Base-by-base conservation (phyloP, 2,888 invertebrate genomes). In the Polydrusus tereticollis region DNA sequence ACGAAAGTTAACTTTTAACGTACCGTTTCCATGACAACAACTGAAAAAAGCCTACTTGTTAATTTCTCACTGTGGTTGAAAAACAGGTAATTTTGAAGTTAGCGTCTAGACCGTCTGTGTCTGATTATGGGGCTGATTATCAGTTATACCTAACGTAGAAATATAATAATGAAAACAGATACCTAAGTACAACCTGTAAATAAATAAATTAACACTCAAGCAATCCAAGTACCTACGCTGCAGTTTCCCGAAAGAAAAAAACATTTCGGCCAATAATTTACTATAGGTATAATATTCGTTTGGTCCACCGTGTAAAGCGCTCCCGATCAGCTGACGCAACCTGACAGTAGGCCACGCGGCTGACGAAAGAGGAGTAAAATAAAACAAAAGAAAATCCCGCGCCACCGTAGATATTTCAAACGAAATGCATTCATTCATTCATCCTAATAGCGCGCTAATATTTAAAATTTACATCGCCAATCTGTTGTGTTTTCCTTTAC, bases 311-410 rank as follows among this genome's bases (percentile, higher is more conserved):
- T 38, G 58, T 59, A 59, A 23, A 41, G 23, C 43, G 41, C 26
- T 38, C 62, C 60, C 62, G 26, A 73, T 69, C 73, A 73, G 73
- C 73, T 73, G 73, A 69, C 66, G 52, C 47, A 66, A 69, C 38
- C 41, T 65, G 69, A 57, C 65, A 55, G 60, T 57, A 69, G 58
- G 59, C 67, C 72, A 72, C 72, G 68, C 72, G 66, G 20, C 55
- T 50, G 21, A 66, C 41, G 12, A 63, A n/a, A 43, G 45, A 68
- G 43, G 63, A 72, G 41, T 43, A 26, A 47, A 50, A 60, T 52
- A 33, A 59, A 60, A 68, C 59, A 68, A 68, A 68, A 60, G 62
- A 71, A 66, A 62, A 66, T 58, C 29, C 55, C 47, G 45, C 55
- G 60, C 55, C 60, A 33, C 50, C 63, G 14, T 43, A 23, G 60